Conservation (phyloP, 2,888 invertebrate species). For the Ametastegia equiseti region DNA sequence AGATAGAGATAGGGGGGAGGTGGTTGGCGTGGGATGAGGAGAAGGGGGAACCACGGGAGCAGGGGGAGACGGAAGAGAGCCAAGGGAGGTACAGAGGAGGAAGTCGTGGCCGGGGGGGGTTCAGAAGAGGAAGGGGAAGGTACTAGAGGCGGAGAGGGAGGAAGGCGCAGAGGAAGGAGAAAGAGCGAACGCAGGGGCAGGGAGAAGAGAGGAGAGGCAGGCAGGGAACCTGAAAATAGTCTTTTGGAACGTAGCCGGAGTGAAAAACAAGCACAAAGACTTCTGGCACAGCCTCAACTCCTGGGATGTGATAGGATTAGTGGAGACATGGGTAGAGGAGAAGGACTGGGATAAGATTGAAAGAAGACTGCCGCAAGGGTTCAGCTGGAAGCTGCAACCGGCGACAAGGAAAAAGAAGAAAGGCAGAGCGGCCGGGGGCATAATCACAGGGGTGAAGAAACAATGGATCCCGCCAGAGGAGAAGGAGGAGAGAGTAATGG, state of each 20-base stretch:
- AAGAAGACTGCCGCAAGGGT: constrained; percentile 22
- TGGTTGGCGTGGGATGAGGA: too few species aligned
- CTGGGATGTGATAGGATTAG: constrained; percentile 45
- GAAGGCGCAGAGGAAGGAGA: background rate
- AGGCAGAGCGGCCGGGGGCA: constrained; percentile 43
- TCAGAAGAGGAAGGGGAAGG: background rate
- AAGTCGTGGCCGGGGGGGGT: background rate
- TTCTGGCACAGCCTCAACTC: constrained; percentile 46
- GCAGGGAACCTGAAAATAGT: constrained; percentile 21
- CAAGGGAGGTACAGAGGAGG: background rate
- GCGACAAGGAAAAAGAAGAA: background rate
- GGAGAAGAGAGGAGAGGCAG: background rate
- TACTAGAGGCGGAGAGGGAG: background rate
- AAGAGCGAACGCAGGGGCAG: too few species aligned
- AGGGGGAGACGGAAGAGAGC: background rate
- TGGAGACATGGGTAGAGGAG: constrained; percentile 48
- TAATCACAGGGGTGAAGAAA: constrained; percentile 46
- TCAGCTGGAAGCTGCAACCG: background rate
- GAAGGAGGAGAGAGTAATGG: constrained; percentile 2
- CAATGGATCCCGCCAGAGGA: too few species aligned
- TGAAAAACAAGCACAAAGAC: constrained; percentile 47
- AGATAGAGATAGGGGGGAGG: too few species aligned
- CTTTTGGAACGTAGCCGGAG: constrained; percentile 43
- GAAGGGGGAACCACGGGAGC: too few species aligned
- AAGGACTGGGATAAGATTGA: constrained; percentile 43